A percentile compares a stretch with the other conserved stretches of the same genome.
These are phyloP conservation scores for Dunckerocampus dactyliophorus DNA, from an alignment of 2,113 vertebrate species.

Conservation along the genomic window DNA sequence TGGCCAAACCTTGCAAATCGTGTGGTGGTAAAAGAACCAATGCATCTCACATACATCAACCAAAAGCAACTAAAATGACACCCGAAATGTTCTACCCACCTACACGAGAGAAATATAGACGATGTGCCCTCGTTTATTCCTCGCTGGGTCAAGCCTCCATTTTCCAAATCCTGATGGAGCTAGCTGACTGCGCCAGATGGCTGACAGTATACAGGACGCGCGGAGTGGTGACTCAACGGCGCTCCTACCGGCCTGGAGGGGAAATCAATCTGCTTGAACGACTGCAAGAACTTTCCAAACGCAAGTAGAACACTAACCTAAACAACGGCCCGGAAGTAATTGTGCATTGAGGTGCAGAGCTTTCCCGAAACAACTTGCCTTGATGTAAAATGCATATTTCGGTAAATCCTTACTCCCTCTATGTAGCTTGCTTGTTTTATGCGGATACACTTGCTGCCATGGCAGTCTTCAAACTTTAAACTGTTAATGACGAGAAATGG, in stretches of 20 bases:
- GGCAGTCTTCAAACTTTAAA: no score
- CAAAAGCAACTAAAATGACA: no score
- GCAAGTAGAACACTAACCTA: no score
- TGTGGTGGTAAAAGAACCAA: background rate
- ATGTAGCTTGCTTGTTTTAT: no score
- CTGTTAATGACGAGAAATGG: no score
- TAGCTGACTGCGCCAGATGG: slow-evolving; percentile 70
- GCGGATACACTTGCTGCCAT: no score
- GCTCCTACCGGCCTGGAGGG: slow-evolving; percentile 46
- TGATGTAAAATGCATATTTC: no score
- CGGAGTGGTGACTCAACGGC: slow-evolving; percentile 9
- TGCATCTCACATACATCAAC: background rate
- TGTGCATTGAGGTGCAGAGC: no score
- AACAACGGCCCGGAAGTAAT: no score
- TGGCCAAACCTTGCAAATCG: background rate
- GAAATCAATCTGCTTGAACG: background rate
- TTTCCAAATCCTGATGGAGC: slow-evolving; percentile 61
- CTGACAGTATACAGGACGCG: slow-evolving; percentile 40
- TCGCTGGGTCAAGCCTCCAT: slow-evolving; percentile 61
- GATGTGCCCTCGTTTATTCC: slow-evolving; percentile 41
- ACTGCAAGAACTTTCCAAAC: no score
- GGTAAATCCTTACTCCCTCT: no score
- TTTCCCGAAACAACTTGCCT: no score
- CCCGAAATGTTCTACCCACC: slow-evolving; percentile 45
- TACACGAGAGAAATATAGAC: slow-evolving; percentile 30